Percentiles rank a stretch among this genome's conserved stretches.
Conservation (phyloP, 1,140 invertebrate species). For the Aradophagus sp. region DNA sequence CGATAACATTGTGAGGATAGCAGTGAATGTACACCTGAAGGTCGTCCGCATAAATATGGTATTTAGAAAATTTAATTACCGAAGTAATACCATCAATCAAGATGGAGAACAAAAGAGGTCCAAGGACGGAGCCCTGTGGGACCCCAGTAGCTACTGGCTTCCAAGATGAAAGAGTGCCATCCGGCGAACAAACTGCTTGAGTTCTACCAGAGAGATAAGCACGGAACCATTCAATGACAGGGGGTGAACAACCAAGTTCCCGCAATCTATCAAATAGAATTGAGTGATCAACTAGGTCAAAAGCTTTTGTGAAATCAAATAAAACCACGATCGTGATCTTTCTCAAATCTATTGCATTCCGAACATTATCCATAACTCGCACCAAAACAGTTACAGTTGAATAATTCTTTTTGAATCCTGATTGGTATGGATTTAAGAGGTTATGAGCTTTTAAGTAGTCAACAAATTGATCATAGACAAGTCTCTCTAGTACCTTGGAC, state of each 20-base stretch:
- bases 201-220: conserved; percentile 3
- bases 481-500: too few species aligned
- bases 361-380: conserved; percentile 53
- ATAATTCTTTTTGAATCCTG: conserved; percentile 5
- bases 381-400: conserved; percentile 1
- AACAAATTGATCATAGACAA: too few species aligned
- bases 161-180: too few species aligned
- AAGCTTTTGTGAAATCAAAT: conserved; percentile 63
- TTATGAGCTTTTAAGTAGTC: background rate
- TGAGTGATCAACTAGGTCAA: conserved; percentile 49
- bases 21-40: too few species aligned
- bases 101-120: too few species aligned
- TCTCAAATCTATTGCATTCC: conserved; percentile 46
- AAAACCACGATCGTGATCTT: conserved; percentile 56
- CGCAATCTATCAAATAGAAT: conserved; percentile 11
- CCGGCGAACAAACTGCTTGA: too few species aligned
- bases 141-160: too few species aligned
- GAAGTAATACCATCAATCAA: too few species aligned
- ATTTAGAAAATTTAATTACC: too few species aligned
- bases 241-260: background rate
- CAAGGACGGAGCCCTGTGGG: too few species aligned
- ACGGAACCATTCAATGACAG: background rate
- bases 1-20: too few species aligned
- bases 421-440: conserved; percentile 3
- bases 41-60: too few species aligned